These are phyloP conservation scores for Mormyrus lacerda DNA, from an alignment of 2,113 vertebrate species.

Conservation along the genomic window DNA sequence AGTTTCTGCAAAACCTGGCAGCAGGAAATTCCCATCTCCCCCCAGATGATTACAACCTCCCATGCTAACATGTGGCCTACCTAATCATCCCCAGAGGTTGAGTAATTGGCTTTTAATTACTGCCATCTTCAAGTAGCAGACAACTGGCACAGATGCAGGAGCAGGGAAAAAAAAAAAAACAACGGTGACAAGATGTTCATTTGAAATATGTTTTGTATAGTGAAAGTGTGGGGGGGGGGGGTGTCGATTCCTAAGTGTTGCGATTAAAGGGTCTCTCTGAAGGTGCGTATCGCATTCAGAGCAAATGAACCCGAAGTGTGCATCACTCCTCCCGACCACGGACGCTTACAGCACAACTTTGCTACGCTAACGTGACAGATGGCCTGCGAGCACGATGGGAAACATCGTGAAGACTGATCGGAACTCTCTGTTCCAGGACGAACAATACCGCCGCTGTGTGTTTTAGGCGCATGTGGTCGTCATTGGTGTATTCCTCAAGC, in stretches of 20 bases:
- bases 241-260: neutral
- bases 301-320: neutral
- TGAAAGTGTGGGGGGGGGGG: constrained; percentile 37
- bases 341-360: constrained; percentile 23
- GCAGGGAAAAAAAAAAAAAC: neutral
- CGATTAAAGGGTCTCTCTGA: neutral
- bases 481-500: neutral
- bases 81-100: constrained; percentile 56
- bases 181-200: constrained; percentile 15
- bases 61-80: constrained; percentile 33
- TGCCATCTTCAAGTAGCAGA: constrained; percentile 48
- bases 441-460: neutral
- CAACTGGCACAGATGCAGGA: constrained; percentile 51
- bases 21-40: constrained; percentile 43
- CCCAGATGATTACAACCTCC: constrained; percentile 47
- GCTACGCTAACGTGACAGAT: constrained; percentile 50
- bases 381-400: constrained; percentile 9
- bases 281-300: neutral
- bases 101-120: constrained; percentile 61
- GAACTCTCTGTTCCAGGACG: neutral
- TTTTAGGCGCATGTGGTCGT: neutral
- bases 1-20: neutral
- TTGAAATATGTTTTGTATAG: constrained; percentile 39
- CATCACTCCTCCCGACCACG: neutral
- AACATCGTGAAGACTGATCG: neutral